Evolutionary conservation across 1,140 invertebrate genomes (phyloP).

Genomic region (Drosophila ercepeae): DNA sequence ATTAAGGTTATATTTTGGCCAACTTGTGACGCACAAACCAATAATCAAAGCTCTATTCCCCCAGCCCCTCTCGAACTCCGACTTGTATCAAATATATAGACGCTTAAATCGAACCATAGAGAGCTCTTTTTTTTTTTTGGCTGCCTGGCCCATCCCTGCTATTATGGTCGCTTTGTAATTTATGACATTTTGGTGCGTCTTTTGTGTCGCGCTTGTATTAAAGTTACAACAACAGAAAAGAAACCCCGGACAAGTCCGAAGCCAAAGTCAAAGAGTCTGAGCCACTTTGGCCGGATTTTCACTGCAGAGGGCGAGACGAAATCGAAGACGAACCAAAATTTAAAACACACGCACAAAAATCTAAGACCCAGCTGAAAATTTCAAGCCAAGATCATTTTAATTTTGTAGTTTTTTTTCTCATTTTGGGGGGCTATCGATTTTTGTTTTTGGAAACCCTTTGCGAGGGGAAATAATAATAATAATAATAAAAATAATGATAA

Average conservation of each 20-base stretch:
- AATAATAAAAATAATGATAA: conserved; percentile 83
- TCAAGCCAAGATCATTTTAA: conserved; percentile 70
- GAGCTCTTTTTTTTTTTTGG: conserved; percentile 44
- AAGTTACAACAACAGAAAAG: conserved; percentile 54
- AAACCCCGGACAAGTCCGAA: conserved; percentile 34
- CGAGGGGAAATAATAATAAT: conserved; percentile 76
- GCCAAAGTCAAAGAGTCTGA: conserved; percentile 48
- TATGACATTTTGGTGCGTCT: conserved; percentile 83
- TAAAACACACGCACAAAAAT: conserved; percentile 75
- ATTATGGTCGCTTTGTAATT: conserved; percentile 78
- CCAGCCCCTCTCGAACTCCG: conserved; percentile 2
- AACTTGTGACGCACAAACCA: conserved; percentile 38
- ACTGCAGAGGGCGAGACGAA: conserved; percentile 55
- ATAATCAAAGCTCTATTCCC: conserved; percentile 31
- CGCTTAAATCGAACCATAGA: conserved; percentile 49
- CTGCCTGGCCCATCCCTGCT: conserved; percentile 60
- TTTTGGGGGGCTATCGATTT: conserved; percentile 61
- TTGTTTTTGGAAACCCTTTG: conserved; percentile 53
- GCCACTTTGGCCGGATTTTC: conserved; percentile 66
- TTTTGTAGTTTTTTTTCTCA: conserved; percentile 47
- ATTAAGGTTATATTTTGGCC: conserved; percentile 13
- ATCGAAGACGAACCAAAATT: conserved; percentile 68
- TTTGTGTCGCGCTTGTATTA: conserved; percentile 81
- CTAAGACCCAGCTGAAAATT: conserved; percentile 50
- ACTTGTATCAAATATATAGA: conserved; percentile 29